phyloP scores from a whole-genome alignment of 2,888 invertebrate genomes.

The Achlya flavicornis region DNA sequence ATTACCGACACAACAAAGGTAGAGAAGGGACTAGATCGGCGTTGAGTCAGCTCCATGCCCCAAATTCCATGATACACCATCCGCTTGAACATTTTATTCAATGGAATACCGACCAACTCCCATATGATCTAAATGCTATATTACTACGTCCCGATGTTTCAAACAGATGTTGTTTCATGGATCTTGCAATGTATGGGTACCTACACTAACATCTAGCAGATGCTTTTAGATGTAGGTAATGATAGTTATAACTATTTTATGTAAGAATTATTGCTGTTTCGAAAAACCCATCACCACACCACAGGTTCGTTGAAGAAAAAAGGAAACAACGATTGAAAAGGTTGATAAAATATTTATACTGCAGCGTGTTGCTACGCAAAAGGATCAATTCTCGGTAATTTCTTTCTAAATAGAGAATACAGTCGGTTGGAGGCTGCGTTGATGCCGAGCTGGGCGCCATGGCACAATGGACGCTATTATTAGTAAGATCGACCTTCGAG shows the following conservation, averaged over 20 bases:
- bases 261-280: background rate
- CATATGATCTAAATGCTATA: conserved; percentile 37
- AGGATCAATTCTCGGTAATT: conserved; percentile 41
- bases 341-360: conserved; percentile 3
- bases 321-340: background rate
- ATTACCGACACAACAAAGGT: conserved; percentile 50
- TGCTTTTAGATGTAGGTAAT: conserved; percentile 43
- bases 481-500: conserved; percentile 72
- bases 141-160: conserved; percentile 38
- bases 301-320: background rate
- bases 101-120: conserved; percentile 53
- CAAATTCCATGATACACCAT: conserved; percentile 80
- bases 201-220: conserved; percentile 68
- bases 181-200: conserved; percentile 21
- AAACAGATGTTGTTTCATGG: conserved; percentile 66
- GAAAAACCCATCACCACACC: background rate
- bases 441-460: conserved; percentile 36
- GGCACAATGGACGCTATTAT: conserved; percentile 57
- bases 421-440: conserved; percentile 19
- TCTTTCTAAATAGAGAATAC: conserved; percentile 37
- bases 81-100: conserved; percentile 46
- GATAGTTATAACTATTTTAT: conserved; percentile 1
- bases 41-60: conserved; percentile 81
- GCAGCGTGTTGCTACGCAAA: conserved; percentile 42
- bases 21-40: conserved; percentile 75